These are phyloP conservation scores for Aphrocallistes beatrix DNA, from an alignment of 37 sponge, comb jelly and placozoan species.

Conservation along the genomic window DNA sequence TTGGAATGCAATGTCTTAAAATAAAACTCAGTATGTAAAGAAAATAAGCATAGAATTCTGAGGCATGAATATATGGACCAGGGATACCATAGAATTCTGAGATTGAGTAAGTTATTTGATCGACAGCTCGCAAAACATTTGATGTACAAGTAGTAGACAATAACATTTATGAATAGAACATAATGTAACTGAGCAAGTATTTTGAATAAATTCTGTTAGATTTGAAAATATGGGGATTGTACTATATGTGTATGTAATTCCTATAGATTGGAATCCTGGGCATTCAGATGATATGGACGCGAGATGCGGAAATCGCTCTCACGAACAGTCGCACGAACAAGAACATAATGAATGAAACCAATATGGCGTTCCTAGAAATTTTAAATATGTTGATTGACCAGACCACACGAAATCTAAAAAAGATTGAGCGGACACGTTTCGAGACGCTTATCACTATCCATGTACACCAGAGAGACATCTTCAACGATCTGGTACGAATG, in stretches of 20 bases:
- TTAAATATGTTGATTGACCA: constrained; percentile 73
- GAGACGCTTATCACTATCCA: constrained; percentile 90
- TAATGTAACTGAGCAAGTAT: too few relatives aligned
- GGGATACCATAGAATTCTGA: too few relatives aligned
- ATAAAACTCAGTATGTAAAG: too few relatives aligned
- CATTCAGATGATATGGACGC: constrained; percentile 91
- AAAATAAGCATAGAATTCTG: too few relatives aligned
- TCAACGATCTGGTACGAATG: constrained; percentile 72
- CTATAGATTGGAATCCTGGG: constrained; percentile 77
- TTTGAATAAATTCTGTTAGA: too few relatives aligned
- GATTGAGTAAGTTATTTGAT: too few relatives aligned
- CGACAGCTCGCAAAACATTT: too few relatives aligned
- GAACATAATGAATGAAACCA: constrained; percentile 60
- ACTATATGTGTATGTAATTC: neutral
- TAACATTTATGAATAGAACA: too few relatives aligned
- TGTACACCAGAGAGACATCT: constrained; percentile 88
- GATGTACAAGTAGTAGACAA: too few relatives aligned
- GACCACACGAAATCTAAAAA: constrained; percentile 61
- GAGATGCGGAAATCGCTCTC: constrained; percentile 73
- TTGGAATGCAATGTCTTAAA: too few relatives aligned
- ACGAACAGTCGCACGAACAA: constrained; percentile 59
- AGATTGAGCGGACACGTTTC: constrained; percentile 62
- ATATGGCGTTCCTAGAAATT: constrained; percentile 64
- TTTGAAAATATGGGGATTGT: neutral
- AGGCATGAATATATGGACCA: too few relatives aligned